These are phyloP conservation scores for Cuniculus paca DNA, from an alignment of 2,797 vertebrate species.

Conservation along the genomic window DNA sequence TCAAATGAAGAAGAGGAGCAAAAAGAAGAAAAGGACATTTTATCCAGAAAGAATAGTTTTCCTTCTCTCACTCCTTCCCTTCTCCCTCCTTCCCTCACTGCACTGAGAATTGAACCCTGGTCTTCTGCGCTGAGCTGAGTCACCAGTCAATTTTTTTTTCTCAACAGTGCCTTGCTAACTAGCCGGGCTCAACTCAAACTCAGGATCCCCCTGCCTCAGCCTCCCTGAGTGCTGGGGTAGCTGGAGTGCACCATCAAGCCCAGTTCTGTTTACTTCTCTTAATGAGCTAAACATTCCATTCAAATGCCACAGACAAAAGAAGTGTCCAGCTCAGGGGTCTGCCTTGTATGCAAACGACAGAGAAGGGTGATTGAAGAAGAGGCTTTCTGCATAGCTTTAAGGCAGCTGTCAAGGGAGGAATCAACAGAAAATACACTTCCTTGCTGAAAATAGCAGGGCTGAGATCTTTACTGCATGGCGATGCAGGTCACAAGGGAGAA, in stretches of 20 bases:
- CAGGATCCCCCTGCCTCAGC: not conserved
- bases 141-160: not conserved
- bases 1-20: not conserved
- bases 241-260: not conserved
- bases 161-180: not conserved
- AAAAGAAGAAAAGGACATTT: not conserved
- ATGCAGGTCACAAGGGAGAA: slow-evolving; percentile 47
- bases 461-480: slow-evolving; percentile 23
- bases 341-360: not conserved
- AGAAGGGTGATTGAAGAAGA: not conserved
- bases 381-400: not conserved
- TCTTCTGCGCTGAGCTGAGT: not conserved
- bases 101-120: not conserved
- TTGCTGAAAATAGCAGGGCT: not conserved
- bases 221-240: not conserved
- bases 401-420: slow-evolving; percentile 20
- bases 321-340: not conserved
- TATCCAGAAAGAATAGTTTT: not conserved
- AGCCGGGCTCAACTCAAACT: not conserved
- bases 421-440: not conserved
- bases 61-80: not conserved
- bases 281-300: slow-evolving; percentile 17
- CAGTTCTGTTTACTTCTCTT: not conserved
- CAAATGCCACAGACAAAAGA: slow-evolving; percentile 3
- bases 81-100: not conserved